Evolutionary conservation across 1,140 invertebrate species (phyloP), one percentile per base, ranked within the genome.

Genomic region (Druon quercuslanigerum): DNA sequence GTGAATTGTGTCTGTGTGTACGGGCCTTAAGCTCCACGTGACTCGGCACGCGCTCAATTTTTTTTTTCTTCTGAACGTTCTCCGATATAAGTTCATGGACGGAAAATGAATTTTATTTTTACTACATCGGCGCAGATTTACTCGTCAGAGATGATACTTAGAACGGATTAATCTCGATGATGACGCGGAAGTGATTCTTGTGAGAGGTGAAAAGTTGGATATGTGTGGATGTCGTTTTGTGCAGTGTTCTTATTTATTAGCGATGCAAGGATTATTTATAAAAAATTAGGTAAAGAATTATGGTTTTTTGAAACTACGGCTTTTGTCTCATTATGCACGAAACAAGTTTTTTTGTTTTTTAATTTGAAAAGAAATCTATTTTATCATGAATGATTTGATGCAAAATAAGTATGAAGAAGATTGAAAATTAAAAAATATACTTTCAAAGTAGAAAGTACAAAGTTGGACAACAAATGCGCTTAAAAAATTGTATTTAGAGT

Each of bases 1-100:
- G 13, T 66, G 60, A 66, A 20, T 66, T 66, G 60, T 66, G 60
- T 40, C 40, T 66, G 60, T 66, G 60, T 66, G 60, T 66, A 66
- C 60, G 60, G n/a, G 25, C 13, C 60, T 40, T 66, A 40, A 66
- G n/a, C 60, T 66, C 60, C 60, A 66, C 60, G 25, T 66, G 60
- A 66, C 60, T 66, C 13, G 60, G 60, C 60, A 66, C 60, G 60
- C 60, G 60, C 60, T 14, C 9, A 33, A n/a, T 12, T 4, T 60
- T 66, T 66, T 66, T 66, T 66, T n/a, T 5, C 40, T 8, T 5
- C 40, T 8, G 14, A 66, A 66, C 40, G 60, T 16, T 66, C 33
- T 40, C 40, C 20, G 25, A 40, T 14, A 66, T 66, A 40, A 66
- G 25, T 66, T 33, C 16, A 16, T 66, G 40, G 11, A 40, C 25